phyloP scores from a whole-genome alignment of 1,140 invertebrate species.

The Limonius californicus region DNA sequence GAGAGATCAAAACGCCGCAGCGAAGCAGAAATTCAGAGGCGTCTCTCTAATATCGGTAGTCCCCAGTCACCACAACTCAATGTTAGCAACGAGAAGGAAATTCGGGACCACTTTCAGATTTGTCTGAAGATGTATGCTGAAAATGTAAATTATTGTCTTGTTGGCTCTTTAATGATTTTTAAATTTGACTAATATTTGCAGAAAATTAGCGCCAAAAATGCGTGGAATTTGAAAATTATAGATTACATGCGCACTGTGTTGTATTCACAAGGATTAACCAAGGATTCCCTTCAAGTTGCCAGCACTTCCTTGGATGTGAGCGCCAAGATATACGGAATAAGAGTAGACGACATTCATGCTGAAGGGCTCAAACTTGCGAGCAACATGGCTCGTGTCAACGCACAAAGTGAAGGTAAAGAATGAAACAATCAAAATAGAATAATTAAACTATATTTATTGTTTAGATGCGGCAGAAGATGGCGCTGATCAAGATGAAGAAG shows the following conservation, averaged over 20 bases:
- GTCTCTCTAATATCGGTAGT: neutral
- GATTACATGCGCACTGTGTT: slow-evolving; percentile 67
- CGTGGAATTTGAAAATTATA: slow-evolving; percentile 77
- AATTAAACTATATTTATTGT: neutral
- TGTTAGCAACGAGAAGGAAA: slow-evolving; percentile 18
- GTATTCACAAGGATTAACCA: slow-evolving; percentile 42
- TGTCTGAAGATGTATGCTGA: slow-evolving; percentile 31
- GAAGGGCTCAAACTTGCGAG: slow-evolving; percentile 75
- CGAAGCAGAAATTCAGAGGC: slow-evolving; percentile 1
- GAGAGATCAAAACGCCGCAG: slow-evolving; percentile 8
- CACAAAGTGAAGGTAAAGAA: slow-evolving; percentile 23
- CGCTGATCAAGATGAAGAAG: slow-evolving; percentile 41
- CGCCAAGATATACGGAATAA: slow-evolving; percentile 75
- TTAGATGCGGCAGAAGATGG: slow-evolving; percentile 47
- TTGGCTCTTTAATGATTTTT: slow-evolving; percentile 20
- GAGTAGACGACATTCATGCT: slow-evolving; percentile 74
- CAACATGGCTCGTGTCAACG: slow-evolving; percentile 54
- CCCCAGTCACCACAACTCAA: neutral
- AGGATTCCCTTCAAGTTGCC: slow-evolving; percentile 70
- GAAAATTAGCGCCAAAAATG: slow-evolving; percentile 84
- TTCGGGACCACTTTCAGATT: slow-evolving; percentile 30
- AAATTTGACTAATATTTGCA: too few relatives aligned
- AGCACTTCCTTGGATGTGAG: slow-evolving; percentile 78
- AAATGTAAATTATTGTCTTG: slow-evolving; percentile 30
- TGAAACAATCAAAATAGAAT: slow-evolving; percentile 13